phyloP scores from a whole-genome alignment of 2,888 invertebrate genomes.

The Nezara viridula region DNA sequence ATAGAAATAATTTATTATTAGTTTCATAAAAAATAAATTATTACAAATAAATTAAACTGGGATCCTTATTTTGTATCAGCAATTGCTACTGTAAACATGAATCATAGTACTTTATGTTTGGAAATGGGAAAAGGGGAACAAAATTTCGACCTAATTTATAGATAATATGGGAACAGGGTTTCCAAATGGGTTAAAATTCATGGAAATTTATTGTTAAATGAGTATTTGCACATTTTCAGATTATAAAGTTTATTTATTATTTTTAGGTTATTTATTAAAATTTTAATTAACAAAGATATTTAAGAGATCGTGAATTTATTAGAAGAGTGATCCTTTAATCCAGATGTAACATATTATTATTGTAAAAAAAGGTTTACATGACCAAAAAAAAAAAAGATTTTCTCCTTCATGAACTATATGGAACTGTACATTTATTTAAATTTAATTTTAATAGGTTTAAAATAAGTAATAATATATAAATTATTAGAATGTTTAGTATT shows the following conservation, averaged over 20 bases:
- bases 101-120: neutral
- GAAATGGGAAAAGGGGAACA: neutral
- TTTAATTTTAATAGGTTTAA: neutral
- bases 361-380: neutral
- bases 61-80: neutral
- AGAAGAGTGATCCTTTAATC: neutral
- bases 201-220: no score
- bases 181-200: neutral
- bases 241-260: no score
- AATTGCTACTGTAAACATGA: neutral
- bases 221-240: no score
- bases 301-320: neutral
- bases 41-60: neutral
- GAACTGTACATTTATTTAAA: neutral
- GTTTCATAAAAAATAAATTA: neutral
- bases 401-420: neutral
- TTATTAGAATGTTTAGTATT: neutral
- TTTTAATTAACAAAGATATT: neutral
- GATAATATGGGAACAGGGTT: neutral
- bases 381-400: neutral
- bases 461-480: neutral
- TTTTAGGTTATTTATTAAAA: neutral
- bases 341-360: neutral
- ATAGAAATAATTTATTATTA: neutral
- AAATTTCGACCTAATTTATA: neutral